Conservation (phyloP, 2,888 invertebrate species). For the Macrophya annulata region DNA sequence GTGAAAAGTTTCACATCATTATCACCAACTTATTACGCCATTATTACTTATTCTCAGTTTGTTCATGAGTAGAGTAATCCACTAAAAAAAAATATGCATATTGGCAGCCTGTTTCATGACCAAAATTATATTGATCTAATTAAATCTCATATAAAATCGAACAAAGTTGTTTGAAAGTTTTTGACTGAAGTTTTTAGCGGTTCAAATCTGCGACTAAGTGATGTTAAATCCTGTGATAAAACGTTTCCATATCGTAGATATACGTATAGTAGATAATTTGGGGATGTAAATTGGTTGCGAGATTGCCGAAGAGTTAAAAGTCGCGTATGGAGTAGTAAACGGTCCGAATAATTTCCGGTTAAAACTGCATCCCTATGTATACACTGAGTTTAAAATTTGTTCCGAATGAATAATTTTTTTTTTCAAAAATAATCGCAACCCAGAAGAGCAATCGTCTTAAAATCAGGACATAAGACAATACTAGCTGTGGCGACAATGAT, state of each 20-base stretch:
- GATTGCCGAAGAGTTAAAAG: constrained; percentile 9
- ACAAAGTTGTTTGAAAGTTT: background rate
- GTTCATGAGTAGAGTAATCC: background rate
- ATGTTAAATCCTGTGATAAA: background rate
- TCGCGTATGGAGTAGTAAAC: background rate
- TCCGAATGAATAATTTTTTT: background rate
- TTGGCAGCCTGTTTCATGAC: background rate
- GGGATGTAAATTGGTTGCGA: background rate
- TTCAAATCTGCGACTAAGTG: no score
- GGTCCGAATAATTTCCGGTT: constrained; percentile 35
- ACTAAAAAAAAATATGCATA: background rate
- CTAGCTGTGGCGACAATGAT: background rate
- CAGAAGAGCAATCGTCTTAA: background rate
- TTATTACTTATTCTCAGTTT: background rate
- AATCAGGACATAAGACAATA: background rate
- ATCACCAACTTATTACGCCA: background rate
- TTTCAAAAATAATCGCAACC: background rate
- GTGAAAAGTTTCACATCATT: background rate
- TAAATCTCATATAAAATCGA: background rate
- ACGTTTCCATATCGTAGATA: background rate
- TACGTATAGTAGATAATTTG: no score
- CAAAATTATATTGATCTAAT: background rate
- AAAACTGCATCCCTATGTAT: background rate
- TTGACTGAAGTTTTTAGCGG: background rate
- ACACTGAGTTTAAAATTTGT: background rate